A percentile compares a stretch with the other conserved stretches of the same genome.
Conservation (phyloP, 2,888 invertebrate species). For the Eupithecia subumbrata region DNA sequence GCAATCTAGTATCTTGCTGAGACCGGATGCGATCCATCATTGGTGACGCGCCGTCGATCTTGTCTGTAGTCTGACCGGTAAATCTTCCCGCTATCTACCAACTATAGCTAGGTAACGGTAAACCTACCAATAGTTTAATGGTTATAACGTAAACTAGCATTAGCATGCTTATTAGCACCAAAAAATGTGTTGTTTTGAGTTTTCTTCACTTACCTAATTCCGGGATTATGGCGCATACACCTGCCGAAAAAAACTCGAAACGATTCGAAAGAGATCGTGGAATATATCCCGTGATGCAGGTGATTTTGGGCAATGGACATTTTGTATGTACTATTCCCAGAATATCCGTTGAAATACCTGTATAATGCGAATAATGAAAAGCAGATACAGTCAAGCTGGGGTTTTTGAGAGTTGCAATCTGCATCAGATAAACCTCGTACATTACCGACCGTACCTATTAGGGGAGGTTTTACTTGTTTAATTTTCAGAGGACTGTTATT, state of each 20-base stretch:
- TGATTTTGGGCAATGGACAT: not conserved
- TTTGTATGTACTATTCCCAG: not conserved
- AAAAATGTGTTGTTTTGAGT: not conserved
- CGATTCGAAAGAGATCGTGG: not conserved
- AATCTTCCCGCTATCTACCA: not conserved
- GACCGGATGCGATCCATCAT: conserved; percentile 9
- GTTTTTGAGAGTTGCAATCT: not conserved
- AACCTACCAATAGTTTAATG: not conserved
- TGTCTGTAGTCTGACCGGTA: conserved; percentile 7
- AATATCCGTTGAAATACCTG: not conserved
- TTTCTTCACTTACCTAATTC: not conserved
- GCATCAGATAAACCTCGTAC: not conserved
- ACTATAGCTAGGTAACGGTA: not conserved
- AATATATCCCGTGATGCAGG: not conserved
- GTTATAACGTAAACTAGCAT: not conserved
- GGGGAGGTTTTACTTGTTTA: conserved; percentile 38
- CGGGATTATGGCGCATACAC: not conserved
- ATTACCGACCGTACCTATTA: not conserved
- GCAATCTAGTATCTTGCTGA: not conserved
- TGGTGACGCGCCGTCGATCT: conserved; percentile 13
- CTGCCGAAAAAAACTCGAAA: not conserved
- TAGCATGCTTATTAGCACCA: not conserved
- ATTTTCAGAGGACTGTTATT: not conserved
- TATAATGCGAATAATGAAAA: not conserved
- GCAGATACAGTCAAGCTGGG: not conserved